Conservation (phyloP, 1,140 invertebrate genomes). For the Marisa cornuarietis region DNA sequence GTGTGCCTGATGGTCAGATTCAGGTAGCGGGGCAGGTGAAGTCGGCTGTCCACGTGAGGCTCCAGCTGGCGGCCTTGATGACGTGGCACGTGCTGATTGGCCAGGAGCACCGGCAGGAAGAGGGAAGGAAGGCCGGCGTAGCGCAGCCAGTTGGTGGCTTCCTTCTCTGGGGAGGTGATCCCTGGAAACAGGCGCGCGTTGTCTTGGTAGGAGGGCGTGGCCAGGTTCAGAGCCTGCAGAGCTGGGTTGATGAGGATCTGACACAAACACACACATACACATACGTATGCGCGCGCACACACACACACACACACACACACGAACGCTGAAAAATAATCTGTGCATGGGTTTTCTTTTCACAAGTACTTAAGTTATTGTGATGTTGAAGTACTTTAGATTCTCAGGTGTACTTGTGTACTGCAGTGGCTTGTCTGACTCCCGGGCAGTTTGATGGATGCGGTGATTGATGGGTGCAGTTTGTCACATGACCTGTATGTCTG, state of each 20-base stretch:
- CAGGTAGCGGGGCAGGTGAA: conserved; percentile 37
- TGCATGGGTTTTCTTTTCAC: no score
- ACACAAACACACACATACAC: not conserved
- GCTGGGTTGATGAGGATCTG: conserved; percentile 60
- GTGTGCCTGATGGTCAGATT: conserved; percentile 39
- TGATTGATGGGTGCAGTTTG: no score
- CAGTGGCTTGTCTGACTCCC: no score
- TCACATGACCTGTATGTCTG: no score
- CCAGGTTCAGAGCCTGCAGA: conserved; percentile 57
- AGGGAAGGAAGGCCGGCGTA: conserved; percentile 34
- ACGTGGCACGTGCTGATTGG: conserved; percentile 50
- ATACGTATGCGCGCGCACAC: not conserved
- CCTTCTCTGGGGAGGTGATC: conserved; percentile 46
- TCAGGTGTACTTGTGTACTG: no score
- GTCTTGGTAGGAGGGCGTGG: conserved; percentile 59
- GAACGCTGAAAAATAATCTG: not conserved
- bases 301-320: conserved; percentile 6
- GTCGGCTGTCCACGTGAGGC: conserved; percentile 40
- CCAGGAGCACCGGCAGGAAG: conserved; percentile 27
- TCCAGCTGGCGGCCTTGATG: conserved; percentile 13
- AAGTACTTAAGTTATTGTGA: no score
- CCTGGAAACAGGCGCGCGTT: conserved; percentile 39
- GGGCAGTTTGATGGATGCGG: no score
- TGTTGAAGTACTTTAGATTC: no score
- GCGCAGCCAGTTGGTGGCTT: conserved; percentile 47